Conservation (phyloP, 2,113 vertebrate species). For the Phyllostomus discolor region DNA sequence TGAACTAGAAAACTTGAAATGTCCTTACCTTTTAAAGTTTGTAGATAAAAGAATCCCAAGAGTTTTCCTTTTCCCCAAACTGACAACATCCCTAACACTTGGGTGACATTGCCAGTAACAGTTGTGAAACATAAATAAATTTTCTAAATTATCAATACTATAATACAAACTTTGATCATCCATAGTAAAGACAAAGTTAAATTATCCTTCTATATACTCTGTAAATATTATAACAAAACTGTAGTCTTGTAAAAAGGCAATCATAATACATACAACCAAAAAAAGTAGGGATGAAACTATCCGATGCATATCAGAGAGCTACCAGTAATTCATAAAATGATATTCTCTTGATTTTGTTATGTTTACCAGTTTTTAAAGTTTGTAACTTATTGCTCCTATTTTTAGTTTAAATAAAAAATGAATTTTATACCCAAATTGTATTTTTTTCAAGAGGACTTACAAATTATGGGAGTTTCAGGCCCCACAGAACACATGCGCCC, state of each 20-base stretch:
- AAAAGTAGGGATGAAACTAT: not conserved
- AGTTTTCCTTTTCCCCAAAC: not conserved
- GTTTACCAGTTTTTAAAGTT: not conserved
- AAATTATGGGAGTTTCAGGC: not conserved
- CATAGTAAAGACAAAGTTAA: not conserved
- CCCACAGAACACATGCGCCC: not conserved
- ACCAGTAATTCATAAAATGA: not conserved
- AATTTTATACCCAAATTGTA: not conserved
- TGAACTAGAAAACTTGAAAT: not conserved
- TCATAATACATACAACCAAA: not conserved
- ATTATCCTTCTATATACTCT: not conserved
- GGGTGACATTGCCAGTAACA: not conserved
- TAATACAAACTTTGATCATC: not conserved
- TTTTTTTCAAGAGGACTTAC: not conserved
- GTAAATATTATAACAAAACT: not conserved
- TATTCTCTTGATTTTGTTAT: not conserved
- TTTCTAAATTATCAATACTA: not conserved
- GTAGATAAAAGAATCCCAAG: not conserved
- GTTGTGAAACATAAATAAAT: not conserved
- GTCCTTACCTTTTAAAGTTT: not conserved
- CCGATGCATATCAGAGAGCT: not conserved
- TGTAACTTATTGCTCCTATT: not conserved
- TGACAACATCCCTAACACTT: not conserved
- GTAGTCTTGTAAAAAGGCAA: not conserved
- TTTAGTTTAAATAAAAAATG: conserved; percentile 5